phyloP scores from a whole-genome alignment of 2,888 invertebrate species.

The Eurytoma adleriae region DNA sequence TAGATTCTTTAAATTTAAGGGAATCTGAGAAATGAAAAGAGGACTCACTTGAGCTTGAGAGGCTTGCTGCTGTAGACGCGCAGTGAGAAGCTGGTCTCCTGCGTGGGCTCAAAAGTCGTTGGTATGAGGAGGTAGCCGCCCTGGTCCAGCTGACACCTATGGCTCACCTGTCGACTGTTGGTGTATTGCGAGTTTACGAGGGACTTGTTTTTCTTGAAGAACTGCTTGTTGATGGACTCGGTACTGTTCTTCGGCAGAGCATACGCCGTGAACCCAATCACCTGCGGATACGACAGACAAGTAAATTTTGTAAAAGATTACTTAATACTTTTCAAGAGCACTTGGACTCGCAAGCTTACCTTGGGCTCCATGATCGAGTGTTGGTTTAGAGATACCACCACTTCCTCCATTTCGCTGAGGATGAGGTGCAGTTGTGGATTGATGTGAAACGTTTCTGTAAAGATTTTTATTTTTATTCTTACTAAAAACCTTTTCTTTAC shows the following conservation, averaged over 20 bases:
- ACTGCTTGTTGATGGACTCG: conserved; percentile 87
- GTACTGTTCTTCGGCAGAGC: conserved; percentile 83
- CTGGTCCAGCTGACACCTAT: conserved; percentile 86
- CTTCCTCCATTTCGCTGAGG: conserved; percentile 87
- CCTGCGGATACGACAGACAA: conserved; percentile 68
- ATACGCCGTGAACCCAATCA: conserved; percentile 93
- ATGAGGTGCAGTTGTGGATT: conserved; percentile 92
- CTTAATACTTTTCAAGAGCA: too few species aligned
- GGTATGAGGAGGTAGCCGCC: conserved; percentile 92
- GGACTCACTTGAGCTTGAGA: conserved; percentile 84
- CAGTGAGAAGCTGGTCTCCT: conserved; percentile 92
- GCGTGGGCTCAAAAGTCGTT: conserved; percentile 93
- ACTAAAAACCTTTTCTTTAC: too few species aligned
- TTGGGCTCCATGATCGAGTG: conserved; percentile 95
- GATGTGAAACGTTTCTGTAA: conserved; percentile 91
- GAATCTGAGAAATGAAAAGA: background rate
- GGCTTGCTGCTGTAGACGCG: conserved; percentile 88
- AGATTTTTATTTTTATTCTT: background rate
- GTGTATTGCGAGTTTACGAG: conserved; percentile 93
- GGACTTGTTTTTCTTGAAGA: conserved; percentile 91
- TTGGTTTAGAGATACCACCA: conserved; percentile 91
- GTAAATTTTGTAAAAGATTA: too few species aligned
- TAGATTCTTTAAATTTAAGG: too few species aligned
- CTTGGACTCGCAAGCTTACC: conserved; percentile 75
- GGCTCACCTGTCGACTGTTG: conserved; percentile 92